Conservation (phyloP, 2,888 invertebrate species). For the Yponomeuta malinellus region DNA sequence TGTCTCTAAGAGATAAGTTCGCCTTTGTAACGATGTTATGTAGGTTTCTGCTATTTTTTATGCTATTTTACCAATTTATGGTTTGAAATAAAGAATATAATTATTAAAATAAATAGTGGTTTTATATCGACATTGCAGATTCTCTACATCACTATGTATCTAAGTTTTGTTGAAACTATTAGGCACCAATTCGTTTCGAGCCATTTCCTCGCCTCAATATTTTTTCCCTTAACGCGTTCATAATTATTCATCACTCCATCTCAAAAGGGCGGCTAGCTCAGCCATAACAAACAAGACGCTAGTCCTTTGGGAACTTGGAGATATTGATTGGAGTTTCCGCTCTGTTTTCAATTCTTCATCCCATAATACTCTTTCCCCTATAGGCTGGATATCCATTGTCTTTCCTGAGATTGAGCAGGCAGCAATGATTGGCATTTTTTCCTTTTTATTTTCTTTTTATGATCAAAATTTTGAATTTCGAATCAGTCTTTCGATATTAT, state of each 20-base stretch:
- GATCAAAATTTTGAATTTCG: not conserved
- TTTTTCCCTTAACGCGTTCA: not conserved
- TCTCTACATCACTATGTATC: too few species aligned
- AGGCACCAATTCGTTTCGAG: too few species aligned
- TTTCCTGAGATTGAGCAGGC: constrained; percentile 7
- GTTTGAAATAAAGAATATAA: too few species aligned
- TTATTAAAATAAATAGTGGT: too few species aligned
- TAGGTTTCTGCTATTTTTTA: too few species aligned
- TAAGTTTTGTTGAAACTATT: too few species aligned
- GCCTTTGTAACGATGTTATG: too few species aligned
- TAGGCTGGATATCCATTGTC: not conserved
- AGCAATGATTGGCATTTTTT: not conserved
- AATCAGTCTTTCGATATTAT: not conserved
- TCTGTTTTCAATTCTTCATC: constrained; percentile 57
- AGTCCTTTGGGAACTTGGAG: constrained; percentile 38
- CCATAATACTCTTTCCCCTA: not conserved
- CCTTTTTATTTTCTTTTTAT: not conserved
- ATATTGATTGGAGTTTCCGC: constrained; percentile 59
- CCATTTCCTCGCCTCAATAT: too few species aligned
- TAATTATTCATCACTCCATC: not conserved
- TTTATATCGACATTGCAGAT: too few species aligned
- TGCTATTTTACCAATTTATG: too few species aligned
- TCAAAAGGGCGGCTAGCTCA: not conserved
- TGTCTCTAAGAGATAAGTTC: too few species aligned
- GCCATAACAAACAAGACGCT: not conserved